phyloP scores from a whole-genome alignment of 1,140 invertebrate species.

The Frieseomelitta varia region DNA sequence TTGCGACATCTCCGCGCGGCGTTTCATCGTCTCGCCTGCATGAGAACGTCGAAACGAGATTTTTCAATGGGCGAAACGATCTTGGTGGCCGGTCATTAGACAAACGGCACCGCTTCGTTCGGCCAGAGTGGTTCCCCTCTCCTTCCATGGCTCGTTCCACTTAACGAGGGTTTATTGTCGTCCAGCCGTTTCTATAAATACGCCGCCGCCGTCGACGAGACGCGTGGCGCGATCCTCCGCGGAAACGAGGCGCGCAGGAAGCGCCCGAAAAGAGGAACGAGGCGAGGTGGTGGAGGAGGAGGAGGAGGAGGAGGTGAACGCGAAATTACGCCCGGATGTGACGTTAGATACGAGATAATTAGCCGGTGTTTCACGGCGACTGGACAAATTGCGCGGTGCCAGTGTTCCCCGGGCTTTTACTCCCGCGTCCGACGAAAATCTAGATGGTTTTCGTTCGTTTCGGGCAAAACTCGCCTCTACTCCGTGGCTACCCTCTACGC shows the following conservation, averaged over 20 bases:
- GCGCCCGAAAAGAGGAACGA: not conserved
- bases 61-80: slow-evolving; percentile 7
- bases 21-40: not conserved
- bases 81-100: slow-evolving; percentile 17
- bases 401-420: not conserved
- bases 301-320: not conserved
- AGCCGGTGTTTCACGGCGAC: not conserved
- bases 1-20: not conserved
- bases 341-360: slow-evolving; percentile 24
- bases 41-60: not conserved
- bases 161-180: slow-evolving; percentile 47
- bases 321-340: slow-evolving; percentile 10
- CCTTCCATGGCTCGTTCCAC: slow-evolving; percentile 15
- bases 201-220: not conserved
- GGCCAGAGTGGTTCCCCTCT: not conserved
- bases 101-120: slow-evolving; percentile 26
- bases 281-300: too few relatives aligned
- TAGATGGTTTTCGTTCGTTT: not conserved
- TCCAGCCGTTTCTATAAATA: slow-evolving; percentile 47
- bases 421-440: not conserved
- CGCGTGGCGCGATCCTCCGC: not conserved
- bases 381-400: slow-evolving; percentile 2
- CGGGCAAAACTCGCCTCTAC: not conserved
- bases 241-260: slow-evolving; percentile 3
- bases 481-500: not conserved